Evolutionary conservation across 1,140 invertebrate genomes (phyloP).

Genomic region (Phenacoccus solenopsis): DNA sequence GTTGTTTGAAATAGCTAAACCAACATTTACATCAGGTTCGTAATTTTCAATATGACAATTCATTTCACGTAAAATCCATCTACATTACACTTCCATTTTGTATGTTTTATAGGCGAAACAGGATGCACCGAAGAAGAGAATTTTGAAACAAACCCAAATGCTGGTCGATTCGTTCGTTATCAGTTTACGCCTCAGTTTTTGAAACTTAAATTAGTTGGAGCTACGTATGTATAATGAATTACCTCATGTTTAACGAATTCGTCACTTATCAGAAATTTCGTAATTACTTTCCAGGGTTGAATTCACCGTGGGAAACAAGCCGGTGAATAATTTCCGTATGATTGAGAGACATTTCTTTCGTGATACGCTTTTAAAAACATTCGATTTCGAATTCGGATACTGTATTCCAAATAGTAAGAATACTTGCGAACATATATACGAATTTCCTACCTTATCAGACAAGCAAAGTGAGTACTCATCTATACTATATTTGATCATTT

Average conservation of each 20-base stretch:
- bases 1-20: constrained; percentile 95
- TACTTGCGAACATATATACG: constrained; percentile 98
- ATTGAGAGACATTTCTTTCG: constrained; percentile 92
- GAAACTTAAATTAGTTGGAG: constrained; percentile 89
- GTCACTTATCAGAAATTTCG: constrained; percentile 22
- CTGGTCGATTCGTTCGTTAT: constrained; percentile 85
- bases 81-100: no score
- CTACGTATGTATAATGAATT: constrained; percentile 56
- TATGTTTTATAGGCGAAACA: constrained; percentile 33
- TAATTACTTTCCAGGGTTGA: constrained; percentile 60
- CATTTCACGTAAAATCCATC: neutral
- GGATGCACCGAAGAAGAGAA: constrained; percentile 38
- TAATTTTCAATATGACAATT: neutral
- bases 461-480: constrained; percentile 62
- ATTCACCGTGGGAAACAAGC: constrained; percentile 83
- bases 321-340: constrained; percentile 94
- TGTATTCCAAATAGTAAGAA: constrained; percentile 96
- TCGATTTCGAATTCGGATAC: constrained; percentile 99
- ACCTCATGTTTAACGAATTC: constrained; percentile 14
- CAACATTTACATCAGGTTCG: constrained; percentile 39
- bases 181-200: constrained; percentile 93
- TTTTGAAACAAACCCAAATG: constrained; percentile 68
- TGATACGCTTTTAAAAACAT: constrained; percentile 89
- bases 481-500: neutral
- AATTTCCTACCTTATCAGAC: constrained; percentile 79